phyloP scores from a whole-genome alignment of 2,797 vertebrate genomes.

The Leptoclinus maculatus region DNA sequence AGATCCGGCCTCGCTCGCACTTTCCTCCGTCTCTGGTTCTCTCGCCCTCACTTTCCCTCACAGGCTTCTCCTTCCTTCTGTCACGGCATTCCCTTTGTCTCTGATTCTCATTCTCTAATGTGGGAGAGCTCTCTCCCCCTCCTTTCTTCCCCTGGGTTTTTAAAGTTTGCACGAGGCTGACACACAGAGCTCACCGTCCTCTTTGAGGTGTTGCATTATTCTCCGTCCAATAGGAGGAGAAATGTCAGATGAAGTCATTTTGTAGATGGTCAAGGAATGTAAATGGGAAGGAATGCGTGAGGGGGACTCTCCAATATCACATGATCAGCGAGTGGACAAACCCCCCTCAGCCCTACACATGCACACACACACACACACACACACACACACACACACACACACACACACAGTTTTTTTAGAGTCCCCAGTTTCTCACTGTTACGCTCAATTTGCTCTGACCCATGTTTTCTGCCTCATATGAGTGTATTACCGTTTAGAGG shows the following conservation, averaged over 20 bases:
- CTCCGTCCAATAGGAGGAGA: slow-evolving; percentile 36
- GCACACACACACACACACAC: slow-evolving; percentile 1
- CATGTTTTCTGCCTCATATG: slow-evolving; percentile 21
- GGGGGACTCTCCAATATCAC: slow-evolving; percentile 20
- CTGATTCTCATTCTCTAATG: slow-evolving; percentile 54
- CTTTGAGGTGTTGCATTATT: slow-evolving; percentile 51
- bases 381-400: slow-evolving; percentile 1
- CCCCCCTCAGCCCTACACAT: neutral
- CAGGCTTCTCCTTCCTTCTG: slow-evolving; percentile 47
- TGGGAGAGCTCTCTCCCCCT: slow-evolving; percentile 10
- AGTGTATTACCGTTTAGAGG: slow-evolving; percentile 23
- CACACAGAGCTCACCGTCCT: slow-evolving; percentile 35
- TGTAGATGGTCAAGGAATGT: slow-evolving; percentile 36
- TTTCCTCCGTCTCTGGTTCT: slow-evolving; percentile 34
- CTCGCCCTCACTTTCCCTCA: slow-evolving; percentile 45
- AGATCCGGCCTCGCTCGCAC: slow-evolving; percentile 63
- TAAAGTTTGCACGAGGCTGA: slow-evolving; percentile 52
- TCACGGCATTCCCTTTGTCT: slow-evolving; percentile 65
- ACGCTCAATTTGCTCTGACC: slow-evolving; percentile 7
- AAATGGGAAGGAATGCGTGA: slow-evolving; percentile 44
- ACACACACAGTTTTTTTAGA: neutral
- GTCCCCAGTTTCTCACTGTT: slow-evolving; percentile 9
- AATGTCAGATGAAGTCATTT: slow-evolving; percentile 40
- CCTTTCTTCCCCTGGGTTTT: slow-evolving; percentile 33
- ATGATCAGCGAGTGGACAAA: slow-evolving; percentile 9